Base-by-base conservation (phyloP, 2,113 vertebrate species). In the Nannobrachium achirus region DNA sequence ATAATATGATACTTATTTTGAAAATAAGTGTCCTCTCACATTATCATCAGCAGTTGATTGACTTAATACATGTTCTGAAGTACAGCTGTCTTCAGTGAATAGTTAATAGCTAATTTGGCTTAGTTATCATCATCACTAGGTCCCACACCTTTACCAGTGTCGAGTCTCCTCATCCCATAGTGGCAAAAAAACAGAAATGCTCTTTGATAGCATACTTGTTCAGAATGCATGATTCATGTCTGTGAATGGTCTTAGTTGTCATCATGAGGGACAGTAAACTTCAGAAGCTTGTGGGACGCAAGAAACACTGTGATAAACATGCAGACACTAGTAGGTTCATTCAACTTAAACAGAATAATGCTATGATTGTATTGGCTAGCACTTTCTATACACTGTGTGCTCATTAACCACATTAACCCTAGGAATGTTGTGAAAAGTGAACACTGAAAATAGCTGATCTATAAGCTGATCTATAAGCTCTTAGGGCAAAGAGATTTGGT, bases 171-270 rank as follows among this genome's bases (percentile, higher is more conserved):
- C 15, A 41, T 18, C 14, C 69, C 55, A 18, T 1, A 57, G 65
- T 73, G 49, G 69, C 15, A 18, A 44, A n/a, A n/a, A 79, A 74
- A 86, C 75, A 83, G 64, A 83, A 66, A 79, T 84, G 75, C 82
- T 75, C 74, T 91, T 89, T 89, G 80, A 89, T 77, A n/a, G n/a
- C n/a, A n/a, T n/a, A 74, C 61, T 64, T 78, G 52, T 59, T 66
- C 20, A 19, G 40, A 11, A 56, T 55, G 76, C 65, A 67, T 75
- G 45, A 78, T 86, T 85, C 75, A 76, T 74, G 74, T 81, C 74
- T 59, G 45, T 65, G 64, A 69, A 81, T 72, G 60, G 79, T 78
- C 46, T 10, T 39, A n/a, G 57, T 73, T 77, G 16, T 57, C 14
- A 51, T 50, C 18, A 73, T 78, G 19, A 50, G 70, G 58, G 78